A percentile compares a stretch with the other conserved stretches of the same genome.
These are phyloP conservation scores for Drosophila suboccidentalis DNA, from an alignment of 2,888 invertebrate species.

Conservation along the genomic window DNA sequence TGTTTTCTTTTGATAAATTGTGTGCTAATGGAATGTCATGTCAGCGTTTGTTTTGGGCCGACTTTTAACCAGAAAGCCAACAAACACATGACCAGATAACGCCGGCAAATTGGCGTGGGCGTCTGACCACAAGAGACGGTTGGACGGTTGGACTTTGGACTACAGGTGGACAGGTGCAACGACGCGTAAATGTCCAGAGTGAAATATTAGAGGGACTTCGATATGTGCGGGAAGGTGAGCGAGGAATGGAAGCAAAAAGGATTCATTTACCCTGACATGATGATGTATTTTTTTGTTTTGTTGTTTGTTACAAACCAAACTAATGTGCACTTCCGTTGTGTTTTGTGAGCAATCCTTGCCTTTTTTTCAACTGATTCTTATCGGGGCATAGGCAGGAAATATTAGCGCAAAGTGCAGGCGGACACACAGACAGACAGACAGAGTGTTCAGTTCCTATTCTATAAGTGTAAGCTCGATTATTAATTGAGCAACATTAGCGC, in stretches of 20 bases:
- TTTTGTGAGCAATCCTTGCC: slow-evolving; percentile 68
- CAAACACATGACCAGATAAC: slow-evolving; percentile 54
- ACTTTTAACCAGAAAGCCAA: slow-evolving; percentile 65
- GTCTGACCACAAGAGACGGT: slow-evolving; percentile 42
- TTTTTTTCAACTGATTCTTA: slow-evolving; percentile 59
- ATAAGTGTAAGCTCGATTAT: slow-evolving; percentile 48
- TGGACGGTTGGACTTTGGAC: not conserved
- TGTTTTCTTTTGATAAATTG: slow-evolving; percentile 80
- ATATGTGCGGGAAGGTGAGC: slow-evolving; percentile 3
- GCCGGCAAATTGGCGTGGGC: slow-evolving; percentile 74
- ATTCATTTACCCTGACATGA: slow-evolving; percentile 69
- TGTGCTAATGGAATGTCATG: slow-evolving; percentile 85
- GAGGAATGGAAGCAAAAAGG: slow-evolving; percentile 52
- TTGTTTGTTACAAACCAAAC: slow-evolving; percentile 24
- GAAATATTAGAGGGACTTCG: slow-evolving; percentile 42
- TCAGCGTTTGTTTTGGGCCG: slow-evolving; percentile 79
- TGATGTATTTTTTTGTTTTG: slow-evolving; percentile 65
- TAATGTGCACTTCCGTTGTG: slow-evolving; percentile 65
- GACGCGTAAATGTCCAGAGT: slow-evolving; percentile 59
- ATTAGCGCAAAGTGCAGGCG: slow-evolving; percentile 68
- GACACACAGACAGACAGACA: not conserved
- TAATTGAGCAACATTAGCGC: slow-evolving; percentile 76
- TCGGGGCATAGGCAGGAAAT: slow-evolving; percentile 68
- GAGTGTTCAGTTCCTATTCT: not conserved
- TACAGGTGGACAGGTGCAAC: slow-evolving; percentile 60